Evolutionary conservation across 2,797 vertebrate species (phyloP).

Genomic region (Discoglossus pictus): DNA sequence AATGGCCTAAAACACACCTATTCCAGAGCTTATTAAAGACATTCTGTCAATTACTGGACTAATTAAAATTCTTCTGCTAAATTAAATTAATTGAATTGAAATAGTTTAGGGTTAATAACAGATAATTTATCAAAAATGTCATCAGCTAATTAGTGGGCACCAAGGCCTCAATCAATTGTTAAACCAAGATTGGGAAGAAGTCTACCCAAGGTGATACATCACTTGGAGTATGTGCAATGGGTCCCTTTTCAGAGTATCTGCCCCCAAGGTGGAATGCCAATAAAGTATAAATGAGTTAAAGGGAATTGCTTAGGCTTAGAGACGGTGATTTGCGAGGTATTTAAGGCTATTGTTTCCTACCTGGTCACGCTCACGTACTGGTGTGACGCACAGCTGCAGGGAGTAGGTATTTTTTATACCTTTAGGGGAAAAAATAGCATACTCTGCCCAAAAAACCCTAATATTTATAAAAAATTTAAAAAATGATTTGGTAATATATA

Average conservation of each 20-base stretch:
- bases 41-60: no score
- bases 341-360: constrained; percentile 3
- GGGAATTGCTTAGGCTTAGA: constrained; percentile 7
- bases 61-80: constrained; percentile 7
- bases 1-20: no score
- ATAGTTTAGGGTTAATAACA: no score
- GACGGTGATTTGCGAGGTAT: constrained; percentile 21
- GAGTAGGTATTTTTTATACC: background rate
- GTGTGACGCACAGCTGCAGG: background rate
- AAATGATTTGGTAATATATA: no score
- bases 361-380: constrained; percentile 2
- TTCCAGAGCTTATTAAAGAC: no score
- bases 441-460: background rate
- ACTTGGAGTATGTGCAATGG: constrained; percentile 5
- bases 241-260: constrained; percentile 15
- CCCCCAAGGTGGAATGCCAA: constrained; percentile 23
- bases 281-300: constrained; percentile 12
- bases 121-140: no score
- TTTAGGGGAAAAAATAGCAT: background rate
- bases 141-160: constrained; percentile 12
- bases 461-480: no score
- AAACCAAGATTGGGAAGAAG: background rate
- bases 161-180: constrained; percentile 9
- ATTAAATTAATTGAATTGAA: background rate
- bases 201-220: background rate